These are phyloP conservation scores for Drosophila punjabiensis DNA, from an alignment of 1,140 invertebrate genomes.

Conservation along the genomic window DNA sequence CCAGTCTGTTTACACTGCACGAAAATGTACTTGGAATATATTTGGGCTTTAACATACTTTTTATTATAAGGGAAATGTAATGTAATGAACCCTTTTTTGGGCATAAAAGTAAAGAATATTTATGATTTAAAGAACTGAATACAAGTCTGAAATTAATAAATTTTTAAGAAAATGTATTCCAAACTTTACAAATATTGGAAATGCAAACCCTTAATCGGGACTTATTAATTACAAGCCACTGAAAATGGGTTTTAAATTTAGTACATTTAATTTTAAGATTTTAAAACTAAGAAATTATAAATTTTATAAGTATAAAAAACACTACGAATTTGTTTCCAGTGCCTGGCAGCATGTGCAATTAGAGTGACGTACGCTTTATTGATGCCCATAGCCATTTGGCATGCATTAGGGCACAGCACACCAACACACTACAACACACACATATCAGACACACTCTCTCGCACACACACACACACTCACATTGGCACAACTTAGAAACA, in stretches of 20 bases:
- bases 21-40: neutral
- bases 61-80: neutral
- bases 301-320: neutral
- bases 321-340: neutral
- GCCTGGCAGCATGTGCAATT: conserved; percentile 61
- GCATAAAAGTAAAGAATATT: too few relatives aligned
- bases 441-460: conserved; percentile 1
- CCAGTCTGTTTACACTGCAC: conserved; percentile 31
- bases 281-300: neutral
- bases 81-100: too few relatives aligned
- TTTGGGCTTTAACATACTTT: neutral
- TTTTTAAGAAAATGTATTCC: too few relatives aligned
- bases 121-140: too few relatives aligned
- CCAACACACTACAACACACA: conserved; percentile 14
- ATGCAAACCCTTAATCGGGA: neutral
- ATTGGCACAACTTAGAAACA: conserved; percentile 23
- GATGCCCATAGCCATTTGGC: conserved; percentile 77
- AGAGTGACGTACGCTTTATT: conserved; percentile 81
- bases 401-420: conserved; percentile 70
- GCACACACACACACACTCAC: conserved; percentile 11
- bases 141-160: too few relatives aligned
- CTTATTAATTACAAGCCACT: neutral
- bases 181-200: neutral
- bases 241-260: neutral
- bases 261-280: neutral